Evolutionary conservation across 2,888 invertebrate species (phyloP).

Genomic region (Drosophila dives): DNA sequence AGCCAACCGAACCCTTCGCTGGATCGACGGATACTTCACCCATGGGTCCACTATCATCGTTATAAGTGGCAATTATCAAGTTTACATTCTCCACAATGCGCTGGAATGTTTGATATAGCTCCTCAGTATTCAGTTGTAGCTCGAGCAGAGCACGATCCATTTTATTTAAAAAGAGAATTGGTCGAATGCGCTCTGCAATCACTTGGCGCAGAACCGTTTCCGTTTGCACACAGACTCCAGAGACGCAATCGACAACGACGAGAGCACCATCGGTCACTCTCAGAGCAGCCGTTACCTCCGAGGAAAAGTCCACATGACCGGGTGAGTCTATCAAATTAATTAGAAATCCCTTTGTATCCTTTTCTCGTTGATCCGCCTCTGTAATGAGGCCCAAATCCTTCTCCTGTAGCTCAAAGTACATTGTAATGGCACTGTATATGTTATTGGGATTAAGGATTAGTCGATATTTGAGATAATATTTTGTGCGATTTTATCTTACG

Average conservation of each 20-base stretch:
- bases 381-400: conserved; percentile 98
- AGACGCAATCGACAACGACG: conserved; percentile 99
- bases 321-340: conserved; percentile 99
- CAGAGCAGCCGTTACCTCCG: conserved; percentile 99
- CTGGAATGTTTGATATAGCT: conserved; percentile 99
- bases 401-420: conserved; percentile 98
- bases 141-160: conserved; percentile 99
- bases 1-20: conserved; percentile 99
- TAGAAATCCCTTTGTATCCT: conserved; percentile 97
- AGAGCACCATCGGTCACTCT: conserved; percentile 99
- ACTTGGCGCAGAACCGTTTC: conserved; percentile 99
- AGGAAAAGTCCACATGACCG: conserved; percentile 99
- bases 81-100: conserved; percentile 99
- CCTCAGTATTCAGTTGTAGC: conserved; percentile 97
- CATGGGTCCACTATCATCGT: conserved; percentile 99
- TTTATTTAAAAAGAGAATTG: conserved; percentile 99
- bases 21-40: conserved; percentile 99
- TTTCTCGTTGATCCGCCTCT: conserved; percentile 95
- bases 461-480: not conserved
- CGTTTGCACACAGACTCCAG: conserved; percentile 99
- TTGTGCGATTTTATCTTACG: conserved; percentile 83
- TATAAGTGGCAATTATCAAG: conserved; percentile 99
- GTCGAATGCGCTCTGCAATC: conserved; percentile 99
- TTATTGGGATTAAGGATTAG: not conserved
- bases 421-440: conserved; percentile 95